Base-by-base conservation (phyloP, 2,888 invertebrate species). In the Oligia fasciuncula region DNA sequence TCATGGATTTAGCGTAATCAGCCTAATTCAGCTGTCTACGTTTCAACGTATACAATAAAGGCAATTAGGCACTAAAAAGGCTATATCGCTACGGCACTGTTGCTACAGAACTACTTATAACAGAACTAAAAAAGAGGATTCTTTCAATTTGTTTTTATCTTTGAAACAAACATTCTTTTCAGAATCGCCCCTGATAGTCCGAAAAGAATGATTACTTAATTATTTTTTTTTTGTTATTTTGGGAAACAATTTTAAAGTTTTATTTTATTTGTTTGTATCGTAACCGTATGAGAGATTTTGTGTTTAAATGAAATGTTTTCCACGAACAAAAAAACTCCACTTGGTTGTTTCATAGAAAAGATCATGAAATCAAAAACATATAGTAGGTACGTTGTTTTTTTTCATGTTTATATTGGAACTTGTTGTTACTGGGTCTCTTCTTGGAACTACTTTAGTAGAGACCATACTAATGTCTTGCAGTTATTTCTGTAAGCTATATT, bases 311-410 rank as follows among this genome's bases (percentile, higher is more conserved):
- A 65, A 65, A 40, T 11, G 23, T 65, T 65, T 65, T 65, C 23
- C 40, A 65, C 23, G 19, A 23, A 66, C 23, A 51, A 73, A 74
- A 29, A 40, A 74, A 5, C 5, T 2, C 2, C 17, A 49, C 6
- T 35, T 13, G 1, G 40, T 4, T 60, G 51, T 51, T 73, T 40
- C 19, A 6, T 9, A 14, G 40, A 73, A 73, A 73, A 40, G 2
- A 17, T 73, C 35, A 49, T 72, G 71, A 66, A 49, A 11, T 72
- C 2, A n/a, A 73, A 40, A 72, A 11, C 23, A 69, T 14, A 69
- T n/a, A 13, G 0, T 35, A 4, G 35, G 35, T 49, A 35, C 29
- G 51, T 69, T 19, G 13, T 43, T 43, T 29, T 5, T 29, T 49
- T 49, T 69, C 49, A 68, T 49, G 46, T 68, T n/a, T 19, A 1